phyloP scores from a whole-genome alignment of 37 sponge, comb jelly and placozoan species.

The Cliona cf. orientalis region DNA sequence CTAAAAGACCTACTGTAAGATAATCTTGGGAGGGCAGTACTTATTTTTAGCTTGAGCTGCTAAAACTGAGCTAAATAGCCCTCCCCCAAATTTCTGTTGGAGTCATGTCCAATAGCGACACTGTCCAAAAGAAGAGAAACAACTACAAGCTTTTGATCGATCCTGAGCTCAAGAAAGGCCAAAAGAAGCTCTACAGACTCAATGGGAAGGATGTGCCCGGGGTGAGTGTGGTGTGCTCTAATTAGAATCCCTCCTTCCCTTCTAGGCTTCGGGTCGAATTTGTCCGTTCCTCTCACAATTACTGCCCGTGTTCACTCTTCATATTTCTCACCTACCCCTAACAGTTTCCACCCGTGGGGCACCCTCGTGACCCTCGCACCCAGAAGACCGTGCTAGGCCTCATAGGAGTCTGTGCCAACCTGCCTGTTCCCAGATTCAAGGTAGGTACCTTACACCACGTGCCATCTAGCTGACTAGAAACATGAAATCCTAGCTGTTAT shows the following conservation, averaged over 20 bases:
- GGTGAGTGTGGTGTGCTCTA: slow-evolving; percentile 73
- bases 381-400: slow-evolving; percentile 75
- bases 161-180: slow-evolving; percentile 77
- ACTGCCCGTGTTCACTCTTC: neutral
- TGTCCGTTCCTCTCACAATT: neutral
- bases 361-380: slow-evolving; percentile 66
- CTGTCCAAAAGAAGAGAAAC: slow-evolving; percentile 66
- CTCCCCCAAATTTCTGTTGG: neutral
- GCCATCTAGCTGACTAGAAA: neutral
- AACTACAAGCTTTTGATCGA: slow-evolving; percentile 85
- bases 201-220: slow-evolving; percentile 70
- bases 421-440: slow-evolving; percentile 77
- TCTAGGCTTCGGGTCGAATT: slow-evolving; percentile 8
- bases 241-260: slow-evolving; percentile 29
- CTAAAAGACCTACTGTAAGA: no score
- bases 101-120: slow-evolving; percentile 35
- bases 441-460: slow-evolving; percentile 15
- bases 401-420: slow-evolving; percentile 35
- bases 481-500: no score
- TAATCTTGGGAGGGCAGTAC: neutral
- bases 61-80: no score
- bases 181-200: slow-evolving; percentile 78
- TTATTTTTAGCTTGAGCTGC: neutral
- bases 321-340: neutral
- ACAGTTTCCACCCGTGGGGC: slow-evolving; percentile 61